Base-by-base conservation (phyloP, 2,888 invertebrate species). In the Andrena camellia region DNA sequence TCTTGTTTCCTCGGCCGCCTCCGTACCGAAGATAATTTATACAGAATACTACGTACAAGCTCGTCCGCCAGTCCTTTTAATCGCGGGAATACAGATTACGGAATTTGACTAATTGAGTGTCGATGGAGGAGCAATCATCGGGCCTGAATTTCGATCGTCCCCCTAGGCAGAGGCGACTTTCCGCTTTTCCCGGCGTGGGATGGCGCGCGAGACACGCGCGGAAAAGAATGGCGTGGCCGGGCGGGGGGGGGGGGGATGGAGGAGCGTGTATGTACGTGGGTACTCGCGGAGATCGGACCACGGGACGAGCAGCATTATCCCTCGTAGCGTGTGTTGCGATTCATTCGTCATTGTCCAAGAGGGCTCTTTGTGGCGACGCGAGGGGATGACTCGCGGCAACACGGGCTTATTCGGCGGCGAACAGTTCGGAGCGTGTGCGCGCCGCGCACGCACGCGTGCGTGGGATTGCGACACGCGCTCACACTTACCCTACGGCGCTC, bases 331-430 rank as follows among this genome's bases (percentile, higher is more conserved):
- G 78, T 73, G 72, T 76, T 71, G 83, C 79, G 78, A 88, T 86
- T 86, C 88, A 83, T 86, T 85, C 85, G 81, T 88, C 83, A 88
- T 88, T 88, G 86, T 88, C 83, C 83, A 69, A 31, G 72, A 60
- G 69, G 59, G 29, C 86, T 78, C 80, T 88, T 85, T 86, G 83
- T 85, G 64, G 78, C 64, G 71, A 74, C 78, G 81, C 75, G 73
- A 74, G 81, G 81, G 77, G 73, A 88, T 78, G 72, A 78, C 72
- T 78, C 68, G 60, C 71, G 76, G 64, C 74, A 42, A 42, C 78
- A 83, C 71, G 75, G 74, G 66, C 79, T 78, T 77, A 87, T 83
- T 83, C 83, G 78, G 54, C 57, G 48, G 60, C 13, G 69, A 84
- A 81, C 83, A 75, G 80, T 75, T 67, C n/a, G 67, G 33, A 59